Conservation (phyloP, 2,888 invertebrate genomes). For the Andrena bucephala region DNA sequence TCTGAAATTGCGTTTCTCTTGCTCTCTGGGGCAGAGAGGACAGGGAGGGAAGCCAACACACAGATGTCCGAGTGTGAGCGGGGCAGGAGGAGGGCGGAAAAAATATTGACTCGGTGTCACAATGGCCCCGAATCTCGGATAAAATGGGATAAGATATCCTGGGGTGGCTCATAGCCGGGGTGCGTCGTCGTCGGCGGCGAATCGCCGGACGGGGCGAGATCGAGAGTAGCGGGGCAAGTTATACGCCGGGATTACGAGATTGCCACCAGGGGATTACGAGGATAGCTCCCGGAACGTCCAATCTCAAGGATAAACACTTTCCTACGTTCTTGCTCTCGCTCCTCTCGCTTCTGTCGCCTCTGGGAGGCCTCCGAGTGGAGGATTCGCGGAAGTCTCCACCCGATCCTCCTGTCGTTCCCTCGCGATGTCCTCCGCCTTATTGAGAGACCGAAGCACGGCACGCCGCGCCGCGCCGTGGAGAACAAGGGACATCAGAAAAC, state of each 20-base stretch:
- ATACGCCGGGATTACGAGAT: constrained; percentile 84
- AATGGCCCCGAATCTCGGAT: constrained; percentile 73
- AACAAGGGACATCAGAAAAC: not conserved
- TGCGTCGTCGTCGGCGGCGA: constrained; percentile 44
- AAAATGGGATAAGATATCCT: constrained; percentile 67
- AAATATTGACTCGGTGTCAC: constrained; percentile 78
- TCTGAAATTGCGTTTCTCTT: not conserved
- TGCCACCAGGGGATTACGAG: constrained; percentile 84
- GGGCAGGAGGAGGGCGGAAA: constrained; percentile 61
- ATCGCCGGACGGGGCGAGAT: constrained; percentile 47
- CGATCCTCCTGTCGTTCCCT: constrained; percentile 5
- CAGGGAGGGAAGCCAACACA: not conserved
- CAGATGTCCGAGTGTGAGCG: not conserved
- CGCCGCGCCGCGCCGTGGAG: not conserved
- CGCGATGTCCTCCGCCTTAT: constrained; percentile 39
- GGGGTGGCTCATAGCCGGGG: constrained; percentile 36
- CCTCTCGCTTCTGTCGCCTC: constrained; percentile 37
- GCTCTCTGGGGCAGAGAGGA: not conserved
- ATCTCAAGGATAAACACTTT: constrained; percentile 85
- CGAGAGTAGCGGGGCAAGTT: constrained; percentile 75
- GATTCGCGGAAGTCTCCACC: constrained; percentile 27
- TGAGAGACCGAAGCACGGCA: constrained; percentile 33
- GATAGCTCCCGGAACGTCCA: constrained; percentile 84
- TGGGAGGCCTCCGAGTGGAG: constrained; percentile 48
- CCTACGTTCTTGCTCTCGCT: constrained; percentile 78